These are phyloP conservation scores for Bucorvus abyssinicus DNA, from an alignment of 2,797 vertebrate species.

Conservation along the genomic window DNA sequence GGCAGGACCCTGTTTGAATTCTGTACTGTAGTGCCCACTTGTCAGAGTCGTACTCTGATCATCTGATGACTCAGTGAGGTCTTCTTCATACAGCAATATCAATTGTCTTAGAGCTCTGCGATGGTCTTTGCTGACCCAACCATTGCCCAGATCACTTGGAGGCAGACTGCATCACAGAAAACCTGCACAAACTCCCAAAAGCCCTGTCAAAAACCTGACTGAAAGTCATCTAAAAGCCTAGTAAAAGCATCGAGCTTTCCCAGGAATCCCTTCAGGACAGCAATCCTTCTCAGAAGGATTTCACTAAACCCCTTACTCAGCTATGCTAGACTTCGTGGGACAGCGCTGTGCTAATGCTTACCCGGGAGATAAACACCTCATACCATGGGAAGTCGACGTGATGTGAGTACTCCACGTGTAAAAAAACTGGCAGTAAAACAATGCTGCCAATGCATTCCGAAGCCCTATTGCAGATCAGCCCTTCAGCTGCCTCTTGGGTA, in stretches of 20 bases:
- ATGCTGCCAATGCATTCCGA: not conserved
- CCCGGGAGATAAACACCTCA: not conserved
- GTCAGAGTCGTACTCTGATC: not conserved
- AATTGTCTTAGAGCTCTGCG: not conserved
- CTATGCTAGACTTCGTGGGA: not conserved
- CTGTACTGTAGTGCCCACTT: not conserved
- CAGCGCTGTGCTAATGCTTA: not conserved
- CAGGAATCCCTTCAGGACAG: slow-evolving; percentile 7
- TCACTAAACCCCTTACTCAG: slow-evolving; percentile 13
- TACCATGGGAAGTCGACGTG: not conserved
- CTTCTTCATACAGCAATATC: not conserved
- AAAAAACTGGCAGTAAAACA: not conserved
- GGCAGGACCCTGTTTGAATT: not conserved
- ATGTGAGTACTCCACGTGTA: not conserved
- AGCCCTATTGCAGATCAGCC: not conserved
- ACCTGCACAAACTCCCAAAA: not conserved
- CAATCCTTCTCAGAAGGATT: not conserved
- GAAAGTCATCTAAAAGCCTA: not conserved
- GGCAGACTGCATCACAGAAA: not conserved
- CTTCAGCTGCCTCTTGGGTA: not conserved
- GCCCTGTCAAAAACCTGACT: not conserved
- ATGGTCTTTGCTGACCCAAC: not conserved
- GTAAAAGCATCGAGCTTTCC: not conserved
- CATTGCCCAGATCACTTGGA: not conserved
- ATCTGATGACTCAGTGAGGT: not conserved